Evolutionary conservation across 2,888 invertebrate species (phyloP), one percentile per base, ranked within the genome.

Genomic region (Trachelus tabidus): DNA sequence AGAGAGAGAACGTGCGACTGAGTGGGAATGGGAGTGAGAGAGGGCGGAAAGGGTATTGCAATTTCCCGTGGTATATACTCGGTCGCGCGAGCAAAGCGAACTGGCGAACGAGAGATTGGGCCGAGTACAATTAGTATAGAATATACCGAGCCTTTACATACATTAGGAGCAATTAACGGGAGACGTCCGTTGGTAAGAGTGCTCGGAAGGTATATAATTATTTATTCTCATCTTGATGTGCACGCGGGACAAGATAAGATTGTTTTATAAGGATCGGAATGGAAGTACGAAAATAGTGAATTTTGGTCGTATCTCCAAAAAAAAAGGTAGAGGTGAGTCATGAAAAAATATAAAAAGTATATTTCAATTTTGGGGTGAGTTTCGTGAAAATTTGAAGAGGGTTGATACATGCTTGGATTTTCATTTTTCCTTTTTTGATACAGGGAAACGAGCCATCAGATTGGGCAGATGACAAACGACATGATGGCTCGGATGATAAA

Each of bases 61-160:
- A 79, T 79, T 77, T 79, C 79, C 75, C 79, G 40, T 12, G 34
- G 23, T 74, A n/a, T 75, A 75, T 33, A 34, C 33, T 30, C 31
- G 69, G 69, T 71, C 37, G 74, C 31, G 30, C 77, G 37, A 75
- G 33, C 40, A 35, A 34, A 75, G 69, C 69, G 80, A 77, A 77
- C 79, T 76, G 75, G 68, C 79, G 75, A 77, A 74, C 74, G 75
- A 34, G 77, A 80, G 74, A 79, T 80, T 76, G 75, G 75, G 78
- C 79, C 76, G 77, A 79, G 79, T 79, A 75, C 79, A 79, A 77
- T 79, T 76, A 80, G 75, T 79, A 73, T 73, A 75, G 73, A 79
- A 77, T 56, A 56, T 31, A 11, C 75, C 71, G 75, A 34, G 40
- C 35, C 73, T 56, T 76, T 76, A 34, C 71, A 68, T 78, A 37